A percentile compares a stretch with the other conserved stretches of the same genome.
These are phyloP conservation scores for Latheticus oryzae DNA, from an alignment of 2,888 invertebrate species.

Conservation along the genomic window DNA sequence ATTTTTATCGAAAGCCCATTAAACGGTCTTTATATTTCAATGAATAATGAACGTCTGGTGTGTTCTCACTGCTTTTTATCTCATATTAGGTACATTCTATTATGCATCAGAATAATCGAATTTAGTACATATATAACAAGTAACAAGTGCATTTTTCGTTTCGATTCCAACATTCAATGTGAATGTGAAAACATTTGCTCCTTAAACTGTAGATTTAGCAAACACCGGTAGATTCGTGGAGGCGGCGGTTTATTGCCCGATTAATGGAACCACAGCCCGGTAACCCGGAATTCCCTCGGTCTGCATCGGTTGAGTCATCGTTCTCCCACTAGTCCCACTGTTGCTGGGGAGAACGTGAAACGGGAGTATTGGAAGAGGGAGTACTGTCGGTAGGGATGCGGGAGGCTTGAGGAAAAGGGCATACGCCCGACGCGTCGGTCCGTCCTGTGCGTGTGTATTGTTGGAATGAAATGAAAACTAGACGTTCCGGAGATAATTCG, in stretches of 20 bases:
- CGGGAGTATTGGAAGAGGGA: conserved; percentile 26
- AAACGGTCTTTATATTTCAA: conserved; percentile 3
- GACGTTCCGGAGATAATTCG: conserved; percentile 29
- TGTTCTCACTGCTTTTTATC: conserved; percentile 2
- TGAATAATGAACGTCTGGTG: conserved; percentile 5
- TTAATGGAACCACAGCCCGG: conserved; percentile 34
- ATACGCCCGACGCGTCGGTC: conserved; percentile 39
- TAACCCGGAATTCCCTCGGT: conserved; percentile 42
- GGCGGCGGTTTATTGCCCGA: conserved; percentile 30
- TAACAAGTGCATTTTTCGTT: conserved; percentile 19
- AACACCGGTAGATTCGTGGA: conserved; percentile 7
- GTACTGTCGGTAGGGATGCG: conserved; percentile 8
- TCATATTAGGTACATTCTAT: background rate
- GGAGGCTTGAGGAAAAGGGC: conserved; percentile 29
- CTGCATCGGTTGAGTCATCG: conserved; percentile 40
- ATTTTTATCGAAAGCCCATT: conserved; percentile 5
- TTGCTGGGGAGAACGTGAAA: conserved; percentile 42
- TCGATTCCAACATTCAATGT: too few relatives aligned
- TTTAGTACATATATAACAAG: too few relatives aligned
- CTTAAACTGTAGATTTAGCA: conserved; percentile 7
- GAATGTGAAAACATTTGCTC: conserved; percentile 12
- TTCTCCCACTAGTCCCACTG: conserved; percentile 41
- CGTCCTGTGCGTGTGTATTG: conserved; percentile 14
- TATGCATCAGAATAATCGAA: background rate
- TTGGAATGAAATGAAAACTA: conserved; percentile 15